Percentiles rank a stretch among this genome's conserved stretches.
Evolutionary conservation across 2,797 vertebrate species (phyloP).

Genomic region (Phylloscopus collybita): DNA sequence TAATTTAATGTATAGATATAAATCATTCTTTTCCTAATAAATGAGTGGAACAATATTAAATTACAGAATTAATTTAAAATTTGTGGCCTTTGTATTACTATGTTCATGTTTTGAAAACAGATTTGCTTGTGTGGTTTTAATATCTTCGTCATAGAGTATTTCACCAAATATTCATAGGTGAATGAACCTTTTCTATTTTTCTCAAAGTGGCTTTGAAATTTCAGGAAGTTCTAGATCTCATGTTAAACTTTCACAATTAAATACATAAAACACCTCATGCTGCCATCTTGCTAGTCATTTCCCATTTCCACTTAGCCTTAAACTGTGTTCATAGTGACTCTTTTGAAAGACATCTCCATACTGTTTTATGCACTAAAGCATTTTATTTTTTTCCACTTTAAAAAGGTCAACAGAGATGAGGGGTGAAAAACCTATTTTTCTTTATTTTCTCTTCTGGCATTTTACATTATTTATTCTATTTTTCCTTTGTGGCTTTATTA

Average conservation of each 20-base stretch:
- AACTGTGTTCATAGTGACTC: not conserved
- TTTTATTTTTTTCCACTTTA: constrained; percentile 33
- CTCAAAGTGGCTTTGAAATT: not conserved
- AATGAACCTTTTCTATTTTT: not conserved
- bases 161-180: not conserved
- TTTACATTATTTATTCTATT: constrained; percentile 19
- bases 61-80: not conserved
- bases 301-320: constrained; percentile 11
- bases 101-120: not conserved
- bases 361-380: constrained; percentile 10
- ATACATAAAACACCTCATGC: not conserved
- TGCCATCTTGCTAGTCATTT: constrained; percentile 1
- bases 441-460: not conserved
- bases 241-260: not conserved
- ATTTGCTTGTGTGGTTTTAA: not conserved
- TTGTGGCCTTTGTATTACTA: not conserved
- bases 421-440: not conserved
- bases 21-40: rapidly evolving
- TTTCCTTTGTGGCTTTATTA: not conserved
- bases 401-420: constrained; percentile 26
- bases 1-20: not conserved
- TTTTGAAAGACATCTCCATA: not conserved
- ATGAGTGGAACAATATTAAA: not conserved
- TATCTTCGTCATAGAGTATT: not conserved
- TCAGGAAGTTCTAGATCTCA: not conserved